Conservation (phyloP, 2,113 vertebrate species). For the Tauraco erythrolophus region DNA sequence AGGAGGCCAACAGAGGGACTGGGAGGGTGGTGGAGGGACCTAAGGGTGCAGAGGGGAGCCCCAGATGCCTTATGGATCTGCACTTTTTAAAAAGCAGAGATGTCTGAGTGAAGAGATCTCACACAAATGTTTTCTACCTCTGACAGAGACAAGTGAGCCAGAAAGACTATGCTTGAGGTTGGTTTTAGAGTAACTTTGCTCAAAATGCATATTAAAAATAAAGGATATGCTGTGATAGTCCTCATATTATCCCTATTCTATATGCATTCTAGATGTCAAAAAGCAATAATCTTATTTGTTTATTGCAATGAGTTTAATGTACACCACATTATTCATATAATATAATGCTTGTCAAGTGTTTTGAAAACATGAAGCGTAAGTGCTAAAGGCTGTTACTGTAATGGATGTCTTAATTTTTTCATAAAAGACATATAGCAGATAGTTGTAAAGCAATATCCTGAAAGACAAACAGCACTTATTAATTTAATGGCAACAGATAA, state of each 20-base stretch:
- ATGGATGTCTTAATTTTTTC: neutral
- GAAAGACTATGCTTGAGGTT: neutral
- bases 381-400: neutral
- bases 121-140: neutral
- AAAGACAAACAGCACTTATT: neutral
- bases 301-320: neutral
- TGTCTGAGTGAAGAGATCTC: neutral
- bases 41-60: neutral
- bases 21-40: neutral
- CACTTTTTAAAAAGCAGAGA: neutral
- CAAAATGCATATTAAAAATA: neutral
- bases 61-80: neutral
- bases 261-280: neutral
- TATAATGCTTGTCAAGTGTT: neutral
- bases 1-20: neutral
- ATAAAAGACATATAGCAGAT: neutral
- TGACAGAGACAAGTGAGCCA: neutral
- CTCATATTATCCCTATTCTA: neutral
- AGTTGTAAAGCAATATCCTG: neutral
- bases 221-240: neutral
- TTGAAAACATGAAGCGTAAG: neutral
- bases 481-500: neutral
- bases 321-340: neutral
- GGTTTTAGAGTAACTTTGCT: neutral
- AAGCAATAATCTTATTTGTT: neutral